Base-by-base conservation (phyloP, 1,140 invertebrate genomes). In the Drosophila bipectinata region DNA sequence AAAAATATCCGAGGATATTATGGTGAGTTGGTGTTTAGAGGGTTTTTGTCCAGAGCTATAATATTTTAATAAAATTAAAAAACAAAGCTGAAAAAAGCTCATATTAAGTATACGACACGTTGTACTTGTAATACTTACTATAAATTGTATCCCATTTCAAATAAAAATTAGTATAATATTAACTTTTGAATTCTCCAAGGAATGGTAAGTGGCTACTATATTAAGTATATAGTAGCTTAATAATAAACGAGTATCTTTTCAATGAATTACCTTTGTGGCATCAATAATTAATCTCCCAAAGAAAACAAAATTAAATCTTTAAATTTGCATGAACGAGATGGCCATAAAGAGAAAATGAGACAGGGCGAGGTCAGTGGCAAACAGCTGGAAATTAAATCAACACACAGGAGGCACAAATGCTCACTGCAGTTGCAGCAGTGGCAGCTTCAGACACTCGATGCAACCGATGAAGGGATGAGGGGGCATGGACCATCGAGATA, bases 1-100 rank as follows among this genome's bases (percentile, higher is more conserved):
- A 15, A 49, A 5, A 10, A 24, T 82, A 54, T 82, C 82, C 8
- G 82, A 85, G 39, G 82, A 85, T 61, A 10, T 41, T 28, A 48
- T 78, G 69, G 83, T 87, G 26, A 28, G 26, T 28, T 28, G 5
- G 26, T 5, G 26, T 28, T 5, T 6, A 6, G 6, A 7, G 5
- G 26, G 6, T 28, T 5, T 28, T 5, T 5, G 26, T 26, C 18
- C 1, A 18, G 1, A 18, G 18, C 18, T 18, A 18, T 26, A 4
- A 26, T 26, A 3, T 37, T 37, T 37, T 4, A 37, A 37, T 3
- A n/a, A 10, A 12, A 12, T 26, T 26, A 26, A 4, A 26, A 26
- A 26, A 26, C 10, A 37, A 37, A 37, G 3, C 10, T 4, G 3
- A 37, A 37, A 37, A n/a, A 10, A 37, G 34, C 34, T 37, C 4